Conservation (phyloP, 2,797 vertebrate species). For the Nannoperca australis region DNA sequence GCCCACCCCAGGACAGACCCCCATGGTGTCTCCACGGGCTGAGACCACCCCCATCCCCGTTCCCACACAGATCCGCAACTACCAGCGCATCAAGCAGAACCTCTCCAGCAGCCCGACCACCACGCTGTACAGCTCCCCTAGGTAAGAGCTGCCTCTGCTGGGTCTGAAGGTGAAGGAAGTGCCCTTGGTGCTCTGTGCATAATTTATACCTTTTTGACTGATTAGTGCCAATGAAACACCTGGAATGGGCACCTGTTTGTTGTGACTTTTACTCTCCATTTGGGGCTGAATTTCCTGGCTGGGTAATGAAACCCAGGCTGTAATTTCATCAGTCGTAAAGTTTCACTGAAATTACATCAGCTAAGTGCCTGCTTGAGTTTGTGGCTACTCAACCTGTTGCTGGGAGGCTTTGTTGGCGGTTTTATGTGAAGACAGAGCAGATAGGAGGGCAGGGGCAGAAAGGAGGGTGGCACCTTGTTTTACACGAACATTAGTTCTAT, state of each 20-base stretch:
- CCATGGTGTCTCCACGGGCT: slow-evolving; percentile 89
- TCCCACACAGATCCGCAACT: slow-evolving; percentile 96
- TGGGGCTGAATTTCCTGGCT: not conserved
- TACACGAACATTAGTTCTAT: slow-evolving; percentile 15
- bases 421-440: slow-evolving; percentile 35
- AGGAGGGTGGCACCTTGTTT: slow-evolving; percentile 8
- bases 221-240: not conserved
- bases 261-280: not conserved
- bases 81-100: slow-evolving; percentile 98
- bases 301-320: not conserved
- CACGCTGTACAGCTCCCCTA: slow-evolving; percentile 91
- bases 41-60: slow-evolving; percentile 96
- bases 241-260: not conserved
- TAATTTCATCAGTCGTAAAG: slow-evolving; percentile 56
- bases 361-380: slow-evolving; percentile 3
- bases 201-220: not conserved
- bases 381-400: not conserved
- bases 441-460: slow-evolving; percentile 8
- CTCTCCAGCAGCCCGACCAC: slow-evolving; percentile 91
- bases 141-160: slow-evolving; percentile 80
- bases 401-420: slow-evolving; percentile 3
- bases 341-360: slow-evolving; percentile 59
- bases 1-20: slow-evolving; percentile 77
- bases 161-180: not conserved
- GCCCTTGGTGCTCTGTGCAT: not conserved